Conservation (phyloP, 2,888 invertebrate genomes). For the Drosophila rubida region DNA sequence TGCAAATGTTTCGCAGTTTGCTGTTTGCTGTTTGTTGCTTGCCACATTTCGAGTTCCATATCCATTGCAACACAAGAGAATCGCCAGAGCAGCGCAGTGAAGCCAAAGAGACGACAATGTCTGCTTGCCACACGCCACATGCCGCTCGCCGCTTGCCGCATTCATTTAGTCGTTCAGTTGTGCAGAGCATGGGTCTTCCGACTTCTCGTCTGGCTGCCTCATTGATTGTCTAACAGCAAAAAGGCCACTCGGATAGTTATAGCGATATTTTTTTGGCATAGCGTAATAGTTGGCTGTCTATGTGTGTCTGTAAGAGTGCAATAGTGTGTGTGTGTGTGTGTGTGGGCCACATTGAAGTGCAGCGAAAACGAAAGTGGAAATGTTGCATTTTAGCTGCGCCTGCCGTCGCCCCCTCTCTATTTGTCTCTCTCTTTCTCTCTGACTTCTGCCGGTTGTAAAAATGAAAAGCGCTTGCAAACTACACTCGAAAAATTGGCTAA, state of each 20-base stretch:
- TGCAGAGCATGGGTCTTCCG: conserved; percentile 6
- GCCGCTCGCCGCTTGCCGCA: not conserved
- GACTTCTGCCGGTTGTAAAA: conserved; percentile 21
- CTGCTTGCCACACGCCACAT: not conserved
- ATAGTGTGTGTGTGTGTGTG: conserved; percentile 21
- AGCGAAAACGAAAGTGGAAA: conserved; percentile 78
- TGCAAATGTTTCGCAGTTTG: too few relatives aligned
- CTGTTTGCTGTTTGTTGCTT: conserved; percentile 20
- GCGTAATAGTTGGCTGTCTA: conserved; percentile 44
- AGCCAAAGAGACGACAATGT: conserved; percentile 21
- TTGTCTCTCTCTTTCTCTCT: not conserved
- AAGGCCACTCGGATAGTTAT: conserved; percentile 27
- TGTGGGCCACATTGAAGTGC: conserved; percentile 64
- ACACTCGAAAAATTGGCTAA: conserved; percentile 22
- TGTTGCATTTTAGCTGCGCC: conserved; percentile 50
- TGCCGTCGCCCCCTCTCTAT: conserved; percentile 7
- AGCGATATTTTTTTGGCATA: conserved; percentile 35
- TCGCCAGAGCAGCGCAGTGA: conserved; percentile 11
- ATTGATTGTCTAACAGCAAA: conserved; percentile 36
- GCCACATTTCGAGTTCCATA: conserved; percentile 11
- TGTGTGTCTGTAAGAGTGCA: conserved; percentile 23
- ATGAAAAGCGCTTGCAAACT: conserved; percentile 19
- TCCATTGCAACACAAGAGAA: conserved; percentile 43
- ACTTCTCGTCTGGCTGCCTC: conserved; percentile 18
- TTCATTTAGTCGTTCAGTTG: not conserved